Conservation (phyloP, 2,797 vertebrate genomes). For the Novumbra hubbsi region DNA sequence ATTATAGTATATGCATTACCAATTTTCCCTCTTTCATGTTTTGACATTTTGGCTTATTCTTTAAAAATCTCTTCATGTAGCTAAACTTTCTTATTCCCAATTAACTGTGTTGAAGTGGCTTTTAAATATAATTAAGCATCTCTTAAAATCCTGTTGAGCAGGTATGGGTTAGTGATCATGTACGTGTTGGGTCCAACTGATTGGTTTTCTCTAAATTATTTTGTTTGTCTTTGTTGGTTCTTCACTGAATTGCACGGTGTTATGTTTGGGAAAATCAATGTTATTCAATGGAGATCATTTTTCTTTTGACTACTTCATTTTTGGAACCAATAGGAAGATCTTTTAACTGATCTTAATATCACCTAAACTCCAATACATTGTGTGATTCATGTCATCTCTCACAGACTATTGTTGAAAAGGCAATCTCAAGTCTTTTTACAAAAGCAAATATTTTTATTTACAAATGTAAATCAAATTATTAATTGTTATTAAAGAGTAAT, state of each 20-base stretch:
- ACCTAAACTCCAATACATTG: slow-evolving; percentile 31
- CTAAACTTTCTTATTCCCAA: slow-evolving; percentile 16
- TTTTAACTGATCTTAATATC: slow-evolving; percentile 24
- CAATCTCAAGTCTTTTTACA: slow-evolving; percentile 32
- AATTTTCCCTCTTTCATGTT: not conserved
- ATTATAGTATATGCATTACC: not conserved
- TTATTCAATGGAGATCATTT: slow-evolving; percentile 7
- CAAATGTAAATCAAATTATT: not conserved
- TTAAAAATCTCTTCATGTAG: slow-evolving; percentile 13
- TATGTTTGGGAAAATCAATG: slow-evolving; percentile 23
- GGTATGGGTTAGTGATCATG: slow-evolving; percentile 36
- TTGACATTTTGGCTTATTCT: slow-evolving; percentile 31
- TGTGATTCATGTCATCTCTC: slow-evolving; percentile 37
- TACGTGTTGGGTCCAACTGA: slow-evolving; percentile 30
- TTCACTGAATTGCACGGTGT: slow-evolving; percentile 23
- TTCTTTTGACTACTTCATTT: slow-evolving; percentile 25
- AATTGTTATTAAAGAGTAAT: not conserved
- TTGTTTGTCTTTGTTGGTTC: slow-evolving; percentile 21
- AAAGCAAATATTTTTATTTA: slow-evolving; percentile 21
- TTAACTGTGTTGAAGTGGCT: slow-evolving; percentile 27
- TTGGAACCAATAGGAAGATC: slow-evolving; percentile 16
- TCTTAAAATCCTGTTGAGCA: slow-evolving; percentile 51
- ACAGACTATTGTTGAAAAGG: not conserved
- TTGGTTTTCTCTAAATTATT: slow-evolving; percentile 20
- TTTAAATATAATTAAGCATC: slow-evolving; percentile 27